A percentile compares a stretch with the other conserved stretches of the same genome.
phyloP scores from a whole-genome alignment of 2,797 vertebrate genomes.

The Allobates femoralis region DNA sequence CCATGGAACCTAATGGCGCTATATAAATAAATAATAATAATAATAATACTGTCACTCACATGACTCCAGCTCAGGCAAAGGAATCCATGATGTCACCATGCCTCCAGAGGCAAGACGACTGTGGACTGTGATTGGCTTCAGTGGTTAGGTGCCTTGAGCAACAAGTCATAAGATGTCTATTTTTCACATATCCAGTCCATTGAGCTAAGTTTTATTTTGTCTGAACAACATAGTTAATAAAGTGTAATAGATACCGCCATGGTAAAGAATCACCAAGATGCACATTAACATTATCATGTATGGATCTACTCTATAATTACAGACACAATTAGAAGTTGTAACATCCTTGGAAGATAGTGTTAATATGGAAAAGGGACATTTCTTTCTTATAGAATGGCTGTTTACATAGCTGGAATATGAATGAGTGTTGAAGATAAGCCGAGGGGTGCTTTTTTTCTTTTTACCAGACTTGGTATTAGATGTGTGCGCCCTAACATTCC shows the following conservation, averaged over 20 bases:
- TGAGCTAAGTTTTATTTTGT: too few relatives aligned
- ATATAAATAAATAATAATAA: too few relatives aligned
- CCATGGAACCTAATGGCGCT: too few relatives aligned
- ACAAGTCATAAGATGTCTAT: too few relatives aligned
- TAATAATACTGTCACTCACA: too few relatives aligned
- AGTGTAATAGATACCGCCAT: neutral
- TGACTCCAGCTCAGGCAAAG: too few relatives aligned
- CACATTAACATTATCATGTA: constrained; percentile 24
- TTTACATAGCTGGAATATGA: constrained; percentile 34
- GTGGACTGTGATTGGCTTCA: too few relatives aligned
- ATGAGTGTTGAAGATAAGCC: constrained; percentile 26
- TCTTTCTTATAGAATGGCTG: constrained; percentile 14
- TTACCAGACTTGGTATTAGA: constrained; percentile 4
- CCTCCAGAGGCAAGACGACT: too few relatives aligned
- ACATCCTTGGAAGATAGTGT: constrained; percentile 14
- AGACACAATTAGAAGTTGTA: constrained; percentile 14
- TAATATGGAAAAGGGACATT: constrained; percentile 40
- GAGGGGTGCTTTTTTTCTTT: neutral
- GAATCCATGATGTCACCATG: too few relatives aligned
- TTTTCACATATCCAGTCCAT: too few relatives aligned
- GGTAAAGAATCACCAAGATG: too few relatives aligned
- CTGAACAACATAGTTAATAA: neutral
- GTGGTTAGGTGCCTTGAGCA: too few relatives aligned
- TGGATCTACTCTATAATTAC: constrained; percentile 17
- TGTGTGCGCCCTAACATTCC: neutral